Conservation (phyloP, 2,888 invertebrate genomes). For the Allolobophora icterica region DNA sequence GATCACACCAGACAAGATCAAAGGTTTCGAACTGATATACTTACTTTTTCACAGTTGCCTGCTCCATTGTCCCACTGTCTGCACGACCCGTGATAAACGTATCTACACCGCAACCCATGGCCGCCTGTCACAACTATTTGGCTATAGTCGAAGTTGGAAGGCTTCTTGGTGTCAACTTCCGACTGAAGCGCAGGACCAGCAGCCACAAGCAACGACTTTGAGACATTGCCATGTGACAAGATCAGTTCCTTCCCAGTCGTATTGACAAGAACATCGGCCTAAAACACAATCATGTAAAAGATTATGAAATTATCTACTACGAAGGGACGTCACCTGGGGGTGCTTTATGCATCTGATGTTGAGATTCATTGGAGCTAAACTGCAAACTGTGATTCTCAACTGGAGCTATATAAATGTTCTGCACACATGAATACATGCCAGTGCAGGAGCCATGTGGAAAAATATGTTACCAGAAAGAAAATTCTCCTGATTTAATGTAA, state of each 20-base stretch:
- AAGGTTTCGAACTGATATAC: background rate
- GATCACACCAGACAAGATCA: background rate
- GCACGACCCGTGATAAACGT: slow-evolving; percentile 52
- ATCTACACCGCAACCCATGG: slow-evolving; percentile 51
- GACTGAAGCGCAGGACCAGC: slow-evolving; percentile 53
- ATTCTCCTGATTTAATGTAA: too few relatives aligned
- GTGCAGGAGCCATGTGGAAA: too few relatives aligned
- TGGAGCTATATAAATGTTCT: too few relatives aligned
- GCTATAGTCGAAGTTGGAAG: slow-evolving; percentile 40
- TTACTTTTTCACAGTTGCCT: slow-evolving; percentile 39
- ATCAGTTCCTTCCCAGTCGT: slow-evolving; percentile 51
- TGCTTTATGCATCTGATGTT: too few relatives aligned
- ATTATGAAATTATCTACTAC: background rate
- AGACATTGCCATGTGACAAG: slow-evolving; percentile 52
- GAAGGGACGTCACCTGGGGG: background rate
- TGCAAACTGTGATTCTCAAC: too few relatives aligned
- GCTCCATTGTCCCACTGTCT: slow-evolving; percentile 47
- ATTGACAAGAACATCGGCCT: slow-evolving; percentile 57
- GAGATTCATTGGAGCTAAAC: too few relatives aligned
- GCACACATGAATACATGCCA: too few relatives aligned
- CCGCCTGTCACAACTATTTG: slow-evolving; percentile 52
- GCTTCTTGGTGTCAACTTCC: slow-evolving; percentile 41
- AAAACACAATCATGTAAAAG: slow-evolving; percentile 13
- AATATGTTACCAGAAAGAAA: too few relatives aligned
- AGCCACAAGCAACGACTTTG: slow-evolving; percentile 50